phyloP scores from a whole-genome alignment of 2,888 invertebrate species.

The Hirtodrosophila histrioides region DNA sequence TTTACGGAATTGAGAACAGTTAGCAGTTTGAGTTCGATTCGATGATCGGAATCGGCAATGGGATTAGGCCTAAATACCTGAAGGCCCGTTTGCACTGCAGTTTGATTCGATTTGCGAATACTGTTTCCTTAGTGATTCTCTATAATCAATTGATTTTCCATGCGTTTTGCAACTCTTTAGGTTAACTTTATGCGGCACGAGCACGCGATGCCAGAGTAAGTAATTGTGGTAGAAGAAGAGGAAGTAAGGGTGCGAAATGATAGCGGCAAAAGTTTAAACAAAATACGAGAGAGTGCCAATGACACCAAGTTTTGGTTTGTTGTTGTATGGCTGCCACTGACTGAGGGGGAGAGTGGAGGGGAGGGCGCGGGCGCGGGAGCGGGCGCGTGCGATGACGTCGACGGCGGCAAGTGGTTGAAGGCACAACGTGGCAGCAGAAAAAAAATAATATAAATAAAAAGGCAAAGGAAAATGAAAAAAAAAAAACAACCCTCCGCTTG shows the following conservation, averaged over 20 bases:
- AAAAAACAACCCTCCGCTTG: constrained; percentile 64
- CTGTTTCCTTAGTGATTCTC: constrained; percentile 13
- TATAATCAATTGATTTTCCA: constrained; percentile 44
- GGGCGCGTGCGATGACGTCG: constrained; percentile 49
- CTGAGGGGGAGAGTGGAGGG: neutral
- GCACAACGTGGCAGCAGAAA: constrained; percentile 51
- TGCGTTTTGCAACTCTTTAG: constrained; percentile 29
- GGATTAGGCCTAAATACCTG: neutral
- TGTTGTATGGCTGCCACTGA: constrained; percentile 50
- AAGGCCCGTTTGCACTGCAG: neutral
- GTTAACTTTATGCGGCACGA: constrained; percentile 36
- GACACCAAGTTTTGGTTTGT: constrained; percentile 47
- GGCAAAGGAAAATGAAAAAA: constrained; percentile 24
- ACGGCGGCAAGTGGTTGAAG: constrained; percentile 71
- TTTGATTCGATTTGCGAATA: neutral
- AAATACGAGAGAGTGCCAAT: constrained; percentile 53
- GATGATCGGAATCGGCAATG: no score
- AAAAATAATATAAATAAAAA: constrained; percentile 41
- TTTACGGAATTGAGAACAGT: no score
- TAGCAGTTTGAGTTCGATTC: no score
- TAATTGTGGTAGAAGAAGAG: neutral
- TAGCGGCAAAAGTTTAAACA: constrained; percentile 46
- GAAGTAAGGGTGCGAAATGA: constrained; percentile 21
- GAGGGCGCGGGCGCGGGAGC: neutral
- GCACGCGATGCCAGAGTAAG: constrained; percentile 34